These are phyloP conservation scores for Schrankia costaestrigalis DNA, from an alignment of 2,888 invertebrate genomes.

Conservation along the genomic window DNA sequence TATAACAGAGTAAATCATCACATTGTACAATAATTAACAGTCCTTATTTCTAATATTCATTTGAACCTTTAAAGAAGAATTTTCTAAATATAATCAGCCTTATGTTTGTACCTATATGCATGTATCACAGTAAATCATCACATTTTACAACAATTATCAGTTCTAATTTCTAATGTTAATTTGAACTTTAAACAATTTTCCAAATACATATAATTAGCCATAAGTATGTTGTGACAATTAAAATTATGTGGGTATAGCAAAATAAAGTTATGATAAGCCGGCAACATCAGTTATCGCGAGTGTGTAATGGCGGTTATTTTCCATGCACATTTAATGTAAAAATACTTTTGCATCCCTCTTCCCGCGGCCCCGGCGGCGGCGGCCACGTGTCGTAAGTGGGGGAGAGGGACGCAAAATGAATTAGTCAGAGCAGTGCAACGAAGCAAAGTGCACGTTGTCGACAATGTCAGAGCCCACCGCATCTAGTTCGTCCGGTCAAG, in stretches of 20 bases:
- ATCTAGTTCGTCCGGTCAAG: neutral
- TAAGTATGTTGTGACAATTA: neutral
- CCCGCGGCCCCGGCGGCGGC: neutral
- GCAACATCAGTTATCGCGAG: neutral
- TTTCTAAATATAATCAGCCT: too few relatives aligned
- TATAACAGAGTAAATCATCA: neutral
- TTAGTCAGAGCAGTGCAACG: slow-evolving; percentile 9
- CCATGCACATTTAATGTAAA: neutral
- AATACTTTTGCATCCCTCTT: neutral
- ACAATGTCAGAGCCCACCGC: neutral
- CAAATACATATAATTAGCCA: neutral
- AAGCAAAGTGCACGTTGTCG: slow-evolving; percentile 4
- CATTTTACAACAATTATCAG: too few relatives aligned
- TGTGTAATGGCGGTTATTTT: neutral
- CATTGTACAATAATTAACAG: too few relatives aligned
- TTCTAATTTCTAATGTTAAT: slow-evolving; percentile 10
- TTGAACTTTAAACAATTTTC: slow-evolving; percentile 4
- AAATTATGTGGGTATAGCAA: too few relatives aligned
- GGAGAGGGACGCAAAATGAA: slow-evolving; percentile 6
- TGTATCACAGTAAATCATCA: too few relatives aligned
- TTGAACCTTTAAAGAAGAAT: too few relatives aligned
- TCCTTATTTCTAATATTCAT: too few relatives aligned
- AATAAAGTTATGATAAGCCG: neutral
- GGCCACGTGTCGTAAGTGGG: slow-evolving; percentile 2
- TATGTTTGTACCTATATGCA: too few relatives aligned